Evolutionary conservation across 2,888 invertebrate species (phyloP).

Genomic region (Erannis defoliaria): DNA sequence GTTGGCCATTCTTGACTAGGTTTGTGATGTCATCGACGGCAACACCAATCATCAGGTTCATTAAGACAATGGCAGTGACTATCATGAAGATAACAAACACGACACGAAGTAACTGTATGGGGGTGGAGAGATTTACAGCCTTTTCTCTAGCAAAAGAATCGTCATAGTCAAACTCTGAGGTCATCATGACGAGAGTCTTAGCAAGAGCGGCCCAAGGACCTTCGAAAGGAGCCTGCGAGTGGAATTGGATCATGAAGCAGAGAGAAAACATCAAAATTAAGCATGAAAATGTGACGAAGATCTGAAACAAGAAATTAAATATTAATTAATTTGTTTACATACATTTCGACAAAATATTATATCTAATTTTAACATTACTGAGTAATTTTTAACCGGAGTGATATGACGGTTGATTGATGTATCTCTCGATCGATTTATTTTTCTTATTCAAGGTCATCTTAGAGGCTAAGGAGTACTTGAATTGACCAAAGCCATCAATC

Average conservation of each 20-base stretch:
- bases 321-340: not conserved
- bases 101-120: constrained; percentile 3
- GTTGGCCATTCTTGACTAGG: constrained; percentile 82
- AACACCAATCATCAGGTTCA: constrained; percentile 86
- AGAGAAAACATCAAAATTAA: constrained; percentile 85
- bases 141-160: not conserved
- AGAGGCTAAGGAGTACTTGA: too few species aligned
- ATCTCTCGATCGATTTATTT: too few species aligned
- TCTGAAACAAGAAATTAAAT: constrained; percentile 68
- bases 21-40: constrained; percentile 86
- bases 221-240: constrained; percentile 67
- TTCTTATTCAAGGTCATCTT: too few species aligned
- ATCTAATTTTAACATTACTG: not conserved
- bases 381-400: too few species aligned
- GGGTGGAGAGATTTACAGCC: not conserved
- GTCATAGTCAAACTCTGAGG: constrained; percentile 82
- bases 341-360: not conserved
- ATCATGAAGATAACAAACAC: constrained; percentile 16
- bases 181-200: constrained; percentile 87
- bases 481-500: not conserved
- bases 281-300: constrained; percentile 75
- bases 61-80: constrained; percentile 54
- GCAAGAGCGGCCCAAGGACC: constrained; percentile 80
- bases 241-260: constrained; percentile 85
- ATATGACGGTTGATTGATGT: too few species aligned